Conservation (phyloP, 2,888 invertebrate genomes). For the Sinohyriopsis cumingii region DNA sequence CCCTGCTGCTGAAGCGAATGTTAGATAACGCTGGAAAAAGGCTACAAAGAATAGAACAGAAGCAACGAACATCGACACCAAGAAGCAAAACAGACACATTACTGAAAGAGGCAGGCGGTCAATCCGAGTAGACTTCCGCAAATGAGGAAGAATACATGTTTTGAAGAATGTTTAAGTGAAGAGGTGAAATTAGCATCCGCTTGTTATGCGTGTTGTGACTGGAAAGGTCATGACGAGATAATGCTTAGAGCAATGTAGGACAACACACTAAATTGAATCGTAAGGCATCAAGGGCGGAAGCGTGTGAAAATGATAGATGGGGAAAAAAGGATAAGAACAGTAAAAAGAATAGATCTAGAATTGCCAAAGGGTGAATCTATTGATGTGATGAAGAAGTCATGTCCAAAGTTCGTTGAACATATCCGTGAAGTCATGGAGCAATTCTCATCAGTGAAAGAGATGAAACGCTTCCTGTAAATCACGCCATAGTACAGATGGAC, state of each 20-base stretch:
- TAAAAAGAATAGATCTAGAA: slow-evolving; percentile 23
- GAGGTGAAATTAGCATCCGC: too few species aligned
- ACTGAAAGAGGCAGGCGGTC: too few species aligned
- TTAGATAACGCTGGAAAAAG: too few species aligned
- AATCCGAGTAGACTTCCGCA: too few species aligned
- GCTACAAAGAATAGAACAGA: too few species aligned
- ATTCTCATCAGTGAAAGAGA: slow-evolving; percentile 6
- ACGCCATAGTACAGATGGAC: slow-evolving; percentile 21
- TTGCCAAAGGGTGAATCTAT: slow-evolving; percentile 43
- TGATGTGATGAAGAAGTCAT: slow-evolving; percentile 69
- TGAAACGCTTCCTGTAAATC: slow-evolving; percentile 18
- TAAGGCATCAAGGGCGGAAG: slow-evolving; percentile 27
- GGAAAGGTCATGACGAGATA: too few species aligned
- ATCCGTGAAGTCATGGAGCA: slow-evolving; percentile 13
- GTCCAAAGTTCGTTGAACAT: slow-evolving; percentile 31
- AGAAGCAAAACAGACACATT: too few species aligned
- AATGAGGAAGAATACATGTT: too few species aligned
- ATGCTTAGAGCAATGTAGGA: slow-evolving; percentile 8
- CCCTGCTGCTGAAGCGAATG: too few species aligned
- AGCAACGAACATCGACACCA: too few species aligned
- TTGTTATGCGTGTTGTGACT: too few species aligned
- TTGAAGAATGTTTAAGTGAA: too few species aligned
- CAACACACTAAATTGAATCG: slow-evolving; percentile 1
- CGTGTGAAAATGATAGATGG: slow-evolving; percentile 24
- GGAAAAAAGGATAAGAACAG: slow-evolving; percentile 23